phyloP scores from a whole-genome alignment of 2,113 vertebrate genomes.

The Phainopepla nitens region DNA sequence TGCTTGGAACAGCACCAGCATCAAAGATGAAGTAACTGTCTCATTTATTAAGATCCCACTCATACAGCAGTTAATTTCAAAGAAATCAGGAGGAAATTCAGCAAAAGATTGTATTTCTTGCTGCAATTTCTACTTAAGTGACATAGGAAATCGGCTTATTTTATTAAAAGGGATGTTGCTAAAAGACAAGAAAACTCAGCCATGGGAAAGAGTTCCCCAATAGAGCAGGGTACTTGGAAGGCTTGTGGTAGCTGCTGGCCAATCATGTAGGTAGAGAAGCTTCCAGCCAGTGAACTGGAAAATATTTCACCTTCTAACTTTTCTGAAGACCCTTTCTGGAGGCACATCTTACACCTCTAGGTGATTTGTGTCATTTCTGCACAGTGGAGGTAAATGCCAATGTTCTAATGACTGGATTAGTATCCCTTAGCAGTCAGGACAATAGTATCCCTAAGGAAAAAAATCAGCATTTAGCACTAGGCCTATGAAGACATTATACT shows the following conservation, averaged over 20 bases:
- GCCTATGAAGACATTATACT: background rate
- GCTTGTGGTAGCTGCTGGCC: background rate
- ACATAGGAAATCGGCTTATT: constrained; percentile 24
- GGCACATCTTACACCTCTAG: background rate
- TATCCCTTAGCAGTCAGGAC: background rate
- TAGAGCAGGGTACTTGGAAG: background rate
- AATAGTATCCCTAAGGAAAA: background rate
- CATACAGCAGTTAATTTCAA: constrained; percentile 40
- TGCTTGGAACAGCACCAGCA: background rate
- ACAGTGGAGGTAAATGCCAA: background rate
- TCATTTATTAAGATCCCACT: background rate
- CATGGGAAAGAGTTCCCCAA: background rate
- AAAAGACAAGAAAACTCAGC: constrained; percentile 17
- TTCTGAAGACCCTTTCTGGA: background rate
- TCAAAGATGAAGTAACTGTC: background rate
- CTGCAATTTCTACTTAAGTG: constrained; percentile 15
- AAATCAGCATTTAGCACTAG: background rate
- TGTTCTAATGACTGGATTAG: background rate
- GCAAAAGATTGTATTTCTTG: constrained; percentile 46
- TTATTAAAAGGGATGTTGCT: constrained; percentile 41
- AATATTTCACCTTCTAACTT: background rate
- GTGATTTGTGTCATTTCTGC: background rate
- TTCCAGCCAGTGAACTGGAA: background rate
- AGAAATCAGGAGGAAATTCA: constrained; percentile 42
- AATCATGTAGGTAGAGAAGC: background rate